A percentile compares a stretch with the other conserved stretches of the same genome.
Evolutionary conservation across 30 jellyfish, hydroid and myxozoan genomes (phyloP).

Genomic region (Aurelia aurita): DNA sequence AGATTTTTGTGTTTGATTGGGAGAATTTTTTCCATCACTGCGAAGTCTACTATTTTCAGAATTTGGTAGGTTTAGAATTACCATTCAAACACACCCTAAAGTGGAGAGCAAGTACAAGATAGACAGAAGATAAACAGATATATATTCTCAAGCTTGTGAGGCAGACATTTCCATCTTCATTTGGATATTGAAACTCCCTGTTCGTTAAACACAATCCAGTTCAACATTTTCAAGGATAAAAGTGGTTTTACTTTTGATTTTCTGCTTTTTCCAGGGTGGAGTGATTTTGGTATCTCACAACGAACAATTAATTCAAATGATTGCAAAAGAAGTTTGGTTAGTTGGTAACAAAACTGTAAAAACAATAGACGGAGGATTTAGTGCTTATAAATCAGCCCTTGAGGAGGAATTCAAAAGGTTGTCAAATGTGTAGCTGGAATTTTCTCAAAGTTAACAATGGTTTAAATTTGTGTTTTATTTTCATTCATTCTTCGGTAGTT

Average conservation of each 20-base stretch:
- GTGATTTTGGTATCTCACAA: slow-evolving; percentile 93
- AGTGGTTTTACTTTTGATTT: background rate
- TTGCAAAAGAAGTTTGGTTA: slow-evolving; percentile 96
- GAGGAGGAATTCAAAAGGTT: slow-evolving; percentile 93
- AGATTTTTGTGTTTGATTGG: too few species aligned
- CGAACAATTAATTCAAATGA: slow-evolving; percentile 95
- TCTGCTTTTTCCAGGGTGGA: slow-evolving; percentile 79
- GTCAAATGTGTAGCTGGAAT: slow-evolving; percentile 4
- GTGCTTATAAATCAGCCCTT: slow-evolving; percentile 88
- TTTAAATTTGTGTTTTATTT: background rate
- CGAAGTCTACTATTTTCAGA: too few species aligned
- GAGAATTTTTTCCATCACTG: too few species aligned
- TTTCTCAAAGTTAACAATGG: background rate
- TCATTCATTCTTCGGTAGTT: background rate
- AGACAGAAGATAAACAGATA: too few species aligned
- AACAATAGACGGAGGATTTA: slow-evolving; percentile 95
- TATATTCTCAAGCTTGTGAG: too few species aligned
- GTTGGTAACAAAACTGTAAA: slow-evolving; percentile 90
- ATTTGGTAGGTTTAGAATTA: too few species aligned
- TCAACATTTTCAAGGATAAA: too few species aligned
- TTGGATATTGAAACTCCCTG: too few species aligned
- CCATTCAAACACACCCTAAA: too few species aligned
- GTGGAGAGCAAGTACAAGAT: too few species aligned
- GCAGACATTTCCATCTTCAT: too few species aligned
- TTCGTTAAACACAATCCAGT: too few species aligned